Base-by-base conservation (phyloP, 2,113 vertebrate genomes). In the Pelobates fuscus region DNA sequence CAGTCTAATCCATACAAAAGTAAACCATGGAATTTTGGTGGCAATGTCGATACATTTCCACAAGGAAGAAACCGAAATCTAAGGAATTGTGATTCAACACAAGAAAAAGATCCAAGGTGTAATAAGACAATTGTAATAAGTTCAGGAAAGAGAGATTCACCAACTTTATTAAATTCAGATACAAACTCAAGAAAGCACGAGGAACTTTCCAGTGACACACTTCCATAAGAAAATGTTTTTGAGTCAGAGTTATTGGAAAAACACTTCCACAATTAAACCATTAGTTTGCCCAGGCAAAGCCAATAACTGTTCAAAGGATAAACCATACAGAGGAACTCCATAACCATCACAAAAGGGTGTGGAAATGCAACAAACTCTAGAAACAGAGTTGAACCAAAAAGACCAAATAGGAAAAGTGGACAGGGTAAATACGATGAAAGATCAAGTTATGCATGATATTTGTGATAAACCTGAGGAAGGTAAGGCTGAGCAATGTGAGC, bases 241-340 rank as follows among this genome's bases (percentile, higher is more conserved):
- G 80, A 84, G 77, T 89, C 84, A 30, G 79, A 7, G 78, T 58
- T 2, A 2, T 79, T 24, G 1, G 84, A 84, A 76, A 49, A 93
- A 76, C 70, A 20, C 55, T 23, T 49, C 73, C 11, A 77, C 81
- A 80, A 73, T 81, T 89, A 84, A 75, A 65, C 27, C 67, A 81
- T 82, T 75, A 89, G 80, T 82, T 67, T 65, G 20, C 29, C 85
- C 79, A 49, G 86, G 89, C 3, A 98, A 94, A 83, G 86, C 67
- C 10, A 78, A 82, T 37, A 92, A 83, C 74, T 85, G 86, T 72
- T 84, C 86, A 21, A 94, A 93, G 72, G 96, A 96, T 60, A 97
- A 93, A 85, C 74, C 78, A 0, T 87, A 78, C 68, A 93, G 94
- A 66, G 98, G 95, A 95, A 86, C 89, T 30, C 96, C 96, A 0